Evolutionary conservation across 2,888 invertebrate genomes (phyloP), one percentile per base, ranked within the genome.

Genomic region (Callyntrura sp.): DNA sequence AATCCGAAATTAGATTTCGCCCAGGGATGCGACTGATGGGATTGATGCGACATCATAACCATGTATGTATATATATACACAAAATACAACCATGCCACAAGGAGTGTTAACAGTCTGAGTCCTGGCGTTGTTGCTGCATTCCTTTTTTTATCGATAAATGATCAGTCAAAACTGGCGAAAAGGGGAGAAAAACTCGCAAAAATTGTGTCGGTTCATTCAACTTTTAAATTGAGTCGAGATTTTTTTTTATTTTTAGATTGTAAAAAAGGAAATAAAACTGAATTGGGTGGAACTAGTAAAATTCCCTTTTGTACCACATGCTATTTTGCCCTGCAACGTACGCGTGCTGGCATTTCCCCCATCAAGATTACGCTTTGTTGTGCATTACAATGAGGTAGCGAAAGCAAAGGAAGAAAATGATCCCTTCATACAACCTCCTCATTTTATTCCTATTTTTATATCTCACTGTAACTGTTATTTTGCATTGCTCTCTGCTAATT

Each of bases 161-260:
- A 28, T 28, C n/a, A 25, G 28, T 65, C 28, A 65, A 62, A 65
- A 6, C 51, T 14, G 2, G 12, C 20, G 51, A 51, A 51, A 2
- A 51, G 51, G n/a, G 62, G 9, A 68, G 8, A 14, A 35, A 11
- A 14, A 14, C 8, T 35, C 14, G 4, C 5, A 17, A 14, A 68
- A 68, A 68, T 28, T 65, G 8, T 12, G 82, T 25, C 65, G 65
- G 83, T 83, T 83, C 83, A 55, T 83, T 83, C 68, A 65, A 48
- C 83, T 83, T 65, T 4, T 23, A 57, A 55, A 14, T 28, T 8
- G n/a, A n/a, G 51, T 17, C 12, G 4, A 35, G 17, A 62, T n/a
- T 14, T 8, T 45, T n/a, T 20, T 8, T 51, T 2, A 45, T 55
- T 35, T 28, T 14, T 60, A 60, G 51, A 62, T n/a, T 23, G 62